These are phyloP conservation scores for Boloria euphrosyne DNA, from an alignment of 2,888 invertebrate genomes.

Conservation along the genomic window DNA sequence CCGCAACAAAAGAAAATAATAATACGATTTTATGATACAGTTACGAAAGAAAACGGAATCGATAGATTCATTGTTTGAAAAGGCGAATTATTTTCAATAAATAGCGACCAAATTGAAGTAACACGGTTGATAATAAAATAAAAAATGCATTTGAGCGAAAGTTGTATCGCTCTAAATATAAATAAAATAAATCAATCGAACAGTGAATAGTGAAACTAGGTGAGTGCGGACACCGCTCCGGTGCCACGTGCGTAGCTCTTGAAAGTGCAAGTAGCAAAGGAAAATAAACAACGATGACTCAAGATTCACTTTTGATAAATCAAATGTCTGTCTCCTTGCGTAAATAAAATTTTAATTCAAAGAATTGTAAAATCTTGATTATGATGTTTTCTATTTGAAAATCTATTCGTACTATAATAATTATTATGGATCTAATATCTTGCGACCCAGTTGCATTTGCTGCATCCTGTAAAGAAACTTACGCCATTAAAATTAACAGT, in stretches of 20 bases:
- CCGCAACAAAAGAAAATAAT: not conserved
- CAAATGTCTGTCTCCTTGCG: slow-evolving; percentile 1
- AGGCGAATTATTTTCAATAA: slow-evolving; percentile 9
- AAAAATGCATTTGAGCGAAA: slow-evolving; percentile 57
- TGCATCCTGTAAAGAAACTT: slow-evolving; percentile 23
- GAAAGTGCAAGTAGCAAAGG: slow-evolving; percentile 38
- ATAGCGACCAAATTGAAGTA: slow-evolving; percentile 35
- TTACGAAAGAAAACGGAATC: slow-evolving; percentile 24
- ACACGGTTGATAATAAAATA: slow-evolving; percentile 29
- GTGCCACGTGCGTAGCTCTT: slow-evolving; percentile 39
- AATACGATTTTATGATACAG: slow-evolving; percentile 8
- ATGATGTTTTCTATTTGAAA: no score
- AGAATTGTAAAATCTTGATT: no score
- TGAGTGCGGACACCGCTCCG: slow-evolving; percentile 50
- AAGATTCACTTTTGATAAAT: slow-evolving; percentile 14
- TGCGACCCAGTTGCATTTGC: slow-evolving; percentile 14
- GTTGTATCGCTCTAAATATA: slow-evolving; percentile 63
- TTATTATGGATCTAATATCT: not conserved
- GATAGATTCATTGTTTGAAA: slow-evolving; percentile 27
- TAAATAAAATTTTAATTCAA: not conserved
- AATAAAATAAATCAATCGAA: slow-evolving; percentile 63
- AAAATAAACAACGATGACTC: slow-evolving; percentile 33
- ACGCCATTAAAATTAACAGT: slow-evolving; percentile 18
- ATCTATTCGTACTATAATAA: no score
- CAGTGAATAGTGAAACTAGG: slow-evolving; percentile 74